Conservation (phyloP, 1,140 invertebrate genomes). For the Drosophila repleta region DNA sequence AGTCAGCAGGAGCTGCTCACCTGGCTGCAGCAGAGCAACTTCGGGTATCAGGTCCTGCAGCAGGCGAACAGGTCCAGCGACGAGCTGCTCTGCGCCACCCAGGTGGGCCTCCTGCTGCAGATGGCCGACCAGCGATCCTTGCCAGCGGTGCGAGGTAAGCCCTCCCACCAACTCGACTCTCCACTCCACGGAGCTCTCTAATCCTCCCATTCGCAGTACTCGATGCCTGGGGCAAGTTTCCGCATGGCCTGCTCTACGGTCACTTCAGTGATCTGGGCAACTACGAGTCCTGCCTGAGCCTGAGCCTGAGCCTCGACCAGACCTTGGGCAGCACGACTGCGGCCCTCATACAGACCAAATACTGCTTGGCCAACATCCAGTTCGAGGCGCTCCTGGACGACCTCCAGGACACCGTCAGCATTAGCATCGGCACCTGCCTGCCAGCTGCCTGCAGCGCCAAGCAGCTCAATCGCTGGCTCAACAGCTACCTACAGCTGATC, state of each 20-base stretch:
- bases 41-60: constrained; percentile 63
- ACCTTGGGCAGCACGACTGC: background rate
- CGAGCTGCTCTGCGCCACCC: constrained; percentile 30
- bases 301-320: background rate
- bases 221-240: constrained; percentile 78
- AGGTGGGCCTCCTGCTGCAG: constrained; percentile 39
- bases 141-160: constrained; percentile 55
- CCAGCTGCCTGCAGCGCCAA: constrained; percentile 49
- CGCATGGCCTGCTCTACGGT: constrained; percentile 74
- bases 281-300: constrained; percentile 64
- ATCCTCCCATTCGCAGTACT: constrained; percentile 47
- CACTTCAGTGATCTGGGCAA: constrained; percentile 72
- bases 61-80: constrained; percentile 31
- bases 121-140: constrained; percentile 35
- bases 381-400: constrained; percentile 46
- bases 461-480: constrained; percentile 51
- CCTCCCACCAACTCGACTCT: background rate
- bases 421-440: constrained; percentile 63
- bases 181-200: background rate
- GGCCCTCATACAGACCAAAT: constrained; percentile 30
- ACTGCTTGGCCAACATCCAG: constrained; percentile 54
- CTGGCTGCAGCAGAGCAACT: constrained; percentile 66
- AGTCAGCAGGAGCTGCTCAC: constrained; percentile 47
- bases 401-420: background rate
- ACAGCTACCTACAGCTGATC: constrained; percentile 31